phyloP scores from a whole-genome alignment of 2,888 invertebrate genomes.

The Nymphalis c-album region DNA sequence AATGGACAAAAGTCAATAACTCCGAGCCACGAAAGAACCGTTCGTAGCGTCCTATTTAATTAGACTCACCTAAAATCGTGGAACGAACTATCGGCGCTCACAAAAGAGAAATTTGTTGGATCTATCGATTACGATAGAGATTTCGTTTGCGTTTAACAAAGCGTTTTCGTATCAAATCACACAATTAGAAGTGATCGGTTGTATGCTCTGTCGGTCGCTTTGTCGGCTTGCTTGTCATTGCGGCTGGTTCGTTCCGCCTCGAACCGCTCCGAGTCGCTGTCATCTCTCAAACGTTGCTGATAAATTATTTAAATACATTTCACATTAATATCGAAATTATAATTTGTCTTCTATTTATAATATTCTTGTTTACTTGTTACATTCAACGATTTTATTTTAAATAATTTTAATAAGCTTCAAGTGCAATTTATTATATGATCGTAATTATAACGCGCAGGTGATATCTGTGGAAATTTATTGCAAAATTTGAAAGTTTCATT shows the following conservation, averaged over 20 bases:
- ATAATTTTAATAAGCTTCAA: neutral
- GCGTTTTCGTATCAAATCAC: constrained; percentile 79
- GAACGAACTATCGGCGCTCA: constrained; percentile 53
- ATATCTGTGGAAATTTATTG: neutral
- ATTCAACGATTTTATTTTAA: neutral
- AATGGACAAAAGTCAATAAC: constrained; percentile 44
- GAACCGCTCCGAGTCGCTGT: constrained; percentile 32
- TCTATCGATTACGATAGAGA: constrained; percentile 72
- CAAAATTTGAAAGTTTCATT: neutral
- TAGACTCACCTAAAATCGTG: constrained; percentile 53
- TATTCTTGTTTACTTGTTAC: neutral
- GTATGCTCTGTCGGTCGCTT: constrained; percentile 66
- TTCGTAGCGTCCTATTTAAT: constrained; percentile 62
- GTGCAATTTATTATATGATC: neutral
- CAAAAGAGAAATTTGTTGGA: constrained; percentile 74
- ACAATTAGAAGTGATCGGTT: constrained; percentile 79
- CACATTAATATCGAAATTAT: constrained; percentile 11
- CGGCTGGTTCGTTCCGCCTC: constrained; percentile 50
- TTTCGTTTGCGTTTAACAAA: constrained; percentile 73
- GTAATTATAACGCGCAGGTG: constrained; percentile 4
- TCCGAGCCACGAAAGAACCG: constrained; percentile 46
- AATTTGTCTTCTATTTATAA: constrained; percentile 15
- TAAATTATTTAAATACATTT: constrained; percentile 7
- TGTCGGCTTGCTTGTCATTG: constrained; percentile 74
- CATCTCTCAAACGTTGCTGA: neutral